Base-by-base conservation (phyloP, 2,113 vertebrate species). In the Tachycineta bicolor region DNA sequence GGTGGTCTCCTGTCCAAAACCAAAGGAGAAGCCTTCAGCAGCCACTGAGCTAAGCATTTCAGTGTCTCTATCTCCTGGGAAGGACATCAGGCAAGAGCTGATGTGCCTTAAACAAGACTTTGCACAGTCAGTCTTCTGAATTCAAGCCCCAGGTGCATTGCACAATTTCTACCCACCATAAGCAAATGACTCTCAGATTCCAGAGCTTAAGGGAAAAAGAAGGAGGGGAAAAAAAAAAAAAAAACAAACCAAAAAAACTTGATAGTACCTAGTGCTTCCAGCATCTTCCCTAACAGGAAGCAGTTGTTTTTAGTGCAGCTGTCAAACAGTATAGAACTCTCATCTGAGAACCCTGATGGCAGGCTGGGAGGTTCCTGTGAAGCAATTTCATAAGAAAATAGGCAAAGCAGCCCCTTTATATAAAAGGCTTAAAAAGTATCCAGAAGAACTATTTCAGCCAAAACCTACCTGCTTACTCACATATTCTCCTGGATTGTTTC, bases 281-380 rank as follows among this genome's bases (percentile, higher is more conserved):
- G 46, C 44, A 96, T 73, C 53, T 85, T 89, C 70, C 44, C 70
- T 82, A 91, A 82, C 49, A 82, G 69, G 87, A 93, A 96, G 69
- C 0, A 2, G 69, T 60, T 87, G 60, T 5, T 34, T 88, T 77
- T 46, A 73, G n/a, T 31, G 34, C 59, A 87, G 80, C 83, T 90
- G 77, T 92, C 93, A 92, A 74, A 94, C 49, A 82, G 46, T 7
- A 29, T 44, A 70, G 47, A 84, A 65, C 41, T 53, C 65, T 75
- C 29, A 41, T 73, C 19, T 0, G 0, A 89, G 60, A 87, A 21
- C 26, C 24, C 18, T 1, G 3, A n/a, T 0, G 0, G 37, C 53
- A 91, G 9, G 37, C 65, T 82, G 69, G 56, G 79, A 58, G 0
- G 4, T 12, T 90, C 46, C n/a, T 49, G 34, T 49, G 62, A 92